Conservation (phyloP, 2,113 vertebrate species). For the Gadus macrocephalus region DNA sequence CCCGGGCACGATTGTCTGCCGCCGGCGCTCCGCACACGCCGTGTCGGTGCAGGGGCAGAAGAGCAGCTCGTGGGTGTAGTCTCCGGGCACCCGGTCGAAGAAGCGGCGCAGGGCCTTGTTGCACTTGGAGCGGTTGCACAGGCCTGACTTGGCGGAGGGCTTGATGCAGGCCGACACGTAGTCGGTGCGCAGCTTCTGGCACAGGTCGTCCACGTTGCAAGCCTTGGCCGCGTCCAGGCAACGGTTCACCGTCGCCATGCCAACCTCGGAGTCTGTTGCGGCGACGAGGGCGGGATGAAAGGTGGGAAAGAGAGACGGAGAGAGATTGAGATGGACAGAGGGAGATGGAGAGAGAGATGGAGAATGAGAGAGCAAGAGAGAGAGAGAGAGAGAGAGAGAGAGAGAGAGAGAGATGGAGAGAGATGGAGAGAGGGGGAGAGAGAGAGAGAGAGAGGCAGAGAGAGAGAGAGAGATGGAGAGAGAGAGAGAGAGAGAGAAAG, state of each 20-base stretch:
- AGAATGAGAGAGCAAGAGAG: no score
- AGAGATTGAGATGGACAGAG: no score
- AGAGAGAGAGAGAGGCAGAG: background rate
- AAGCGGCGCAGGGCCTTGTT: slow-evolving; percentile 85
- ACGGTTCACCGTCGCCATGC: slow-evolving; percentile 75
- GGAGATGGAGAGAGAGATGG: no score
- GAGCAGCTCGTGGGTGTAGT: slow-evolving; percentile 86
- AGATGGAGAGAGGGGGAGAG: no score
- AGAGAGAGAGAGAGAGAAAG: slow-evolving; percentile 21
- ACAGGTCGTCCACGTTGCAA: slow-evolving; percentile 86
- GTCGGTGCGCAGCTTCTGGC: slow-evolving; percentile 84
- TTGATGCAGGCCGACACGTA: slow-evolving; percentile 86
- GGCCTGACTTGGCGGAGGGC: slow-evolving; percentile 63
- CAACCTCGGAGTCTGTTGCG: slow-evolving; percentile 65
- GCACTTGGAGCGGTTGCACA: slow-evolving; percentile 83
- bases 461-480: slow-evolving; percentile 25
- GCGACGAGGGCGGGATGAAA: slow-evolving; percentile 19
- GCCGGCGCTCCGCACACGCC: slow-evolving; percentile 84
- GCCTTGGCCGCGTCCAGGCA: slow-evolving; percentile 87
- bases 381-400: no score
- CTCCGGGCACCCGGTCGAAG: slow-evolving; percentile 84
- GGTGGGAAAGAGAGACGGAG: slow-evolving; percentile 18
- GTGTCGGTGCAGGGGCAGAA: slow-evolving; percentile 90
- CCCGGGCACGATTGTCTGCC: slow-evolving; percentile 89
- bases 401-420: no score